Base-by-base conservation (phyloP, 2,797 vertebrate species). In the Aeoliscus strigatus region DNA sequence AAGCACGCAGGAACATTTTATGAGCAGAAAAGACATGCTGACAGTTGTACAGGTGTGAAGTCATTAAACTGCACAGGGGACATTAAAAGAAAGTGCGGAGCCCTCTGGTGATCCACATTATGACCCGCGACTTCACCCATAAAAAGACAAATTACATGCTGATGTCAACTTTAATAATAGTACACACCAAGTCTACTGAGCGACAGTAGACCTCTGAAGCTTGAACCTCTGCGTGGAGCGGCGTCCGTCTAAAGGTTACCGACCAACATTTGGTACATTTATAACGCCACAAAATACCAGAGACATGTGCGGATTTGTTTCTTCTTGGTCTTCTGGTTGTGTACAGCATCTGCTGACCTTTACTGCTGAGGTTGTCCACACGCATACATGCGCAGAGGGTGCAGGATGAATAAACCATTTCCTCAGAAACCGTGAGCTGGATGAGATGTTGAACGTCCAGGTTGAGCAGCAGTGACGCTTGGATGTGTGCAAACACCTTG, bases 71-170 rank as follows among this genome's bases (percentile, higher is more conserved):
- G 73, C 75, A 50, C 73, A 30, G 71, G 73, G 64, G 66, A 79
- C 73, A 83, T 68, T 84, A 84, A 87, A 80, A 84, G 45, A 60
- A 71, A 75, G 59, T 69, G 75, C 84, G 60, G 14, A 74, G 75
- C 74, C 83, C 72, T 84, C 46, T 70, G 79, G 59, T 73, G 65
- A 82, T 80, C 62, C 69, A 73, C 85, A 81, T 83, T 80, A 87
- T 51, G 82, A 78, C 67, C 80, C 79, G 39, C 16, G 66, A 75
- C 59, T 61, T 61, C 74, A 43, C 65, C 78, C 53, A 62, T 83
- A 88, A 86, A 73, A 80, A 75, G 76, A 82, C 65, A 63, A 87
- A 90, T 91, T 89, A 89, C 74, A 88, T 71, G 67, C 72, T 79
- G 77, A 65, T 70, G 69, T 80, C 83, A 80, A 66, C 79, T 81